Conservation (phyloP, 2,888 invertebrate species). For the Orgyia antiqua region DNA sequence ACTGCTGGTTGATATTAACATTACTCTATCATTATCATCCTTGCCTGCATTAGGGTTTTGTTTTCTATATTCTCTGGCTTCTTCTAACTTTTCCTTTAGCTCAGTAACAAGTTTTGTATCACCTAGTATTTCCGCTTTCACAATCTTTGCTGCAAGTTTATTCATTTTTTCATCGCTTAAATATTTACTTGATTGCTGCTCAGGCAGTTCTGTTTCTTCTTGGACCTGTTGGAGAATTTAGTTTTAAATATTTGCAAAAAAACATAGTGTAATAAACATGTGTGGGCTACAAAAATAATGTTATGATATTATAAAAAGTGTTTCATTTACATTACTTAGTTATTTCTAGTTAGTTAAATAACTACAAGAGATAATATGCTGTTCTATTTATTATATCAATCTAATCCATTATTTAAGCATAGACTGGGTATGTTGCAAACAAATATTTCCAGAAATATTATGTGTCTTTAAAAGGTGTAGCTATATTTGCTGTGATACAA, state of each 20-base stretch:
- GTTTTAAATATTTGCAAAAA: too few species aligned
- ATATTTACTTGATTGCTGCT: constrained; percentile 38
- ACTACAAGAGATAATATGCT: too few species aligned
- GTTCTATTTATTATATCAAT: too few species aligned
- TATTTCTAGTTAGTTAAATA: too few species aligned
- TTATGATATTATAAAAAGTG: too few species aligned
- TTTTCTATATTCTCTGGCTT: constrained; percentile 78
- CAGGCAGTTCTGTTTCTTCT: background rate
- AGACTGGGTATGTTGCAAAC: too few species aligned
- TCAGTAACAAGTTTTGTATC: constrained; percentile 82
- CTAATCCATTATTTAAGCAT: too few species aligned
- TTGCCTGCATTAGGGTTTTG: constrained; percentile 51
- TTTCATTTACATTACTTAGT: too few species aligned
- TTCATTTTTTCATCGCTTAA: constrained; percentile 92
- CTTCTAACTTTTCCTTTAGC: constrained; percentile 85
- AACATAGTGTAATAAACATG: background rate
- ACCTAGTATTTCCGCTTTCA: constrained; percentile 97
- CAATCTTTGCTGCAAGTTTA: constrained; percentile 90
- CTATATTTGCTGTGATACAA: too few species aligned
- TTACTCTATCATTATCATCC: constrained; percentile 71
- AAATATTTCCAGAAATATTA: too few species aligned
- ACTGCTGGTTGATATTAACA: constrained; percentile 83
- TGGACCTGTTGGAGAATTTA: background rate
- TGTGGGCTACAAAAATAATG: too few species aligned
- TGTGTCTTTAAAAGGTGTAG: too few species aligned